A percentile compares a stretch with the other conserved stretches of the same genome.
Conservation (phyloP, 2,113 vertebrate genomes). For the Ptyas mucosa region DNA sequence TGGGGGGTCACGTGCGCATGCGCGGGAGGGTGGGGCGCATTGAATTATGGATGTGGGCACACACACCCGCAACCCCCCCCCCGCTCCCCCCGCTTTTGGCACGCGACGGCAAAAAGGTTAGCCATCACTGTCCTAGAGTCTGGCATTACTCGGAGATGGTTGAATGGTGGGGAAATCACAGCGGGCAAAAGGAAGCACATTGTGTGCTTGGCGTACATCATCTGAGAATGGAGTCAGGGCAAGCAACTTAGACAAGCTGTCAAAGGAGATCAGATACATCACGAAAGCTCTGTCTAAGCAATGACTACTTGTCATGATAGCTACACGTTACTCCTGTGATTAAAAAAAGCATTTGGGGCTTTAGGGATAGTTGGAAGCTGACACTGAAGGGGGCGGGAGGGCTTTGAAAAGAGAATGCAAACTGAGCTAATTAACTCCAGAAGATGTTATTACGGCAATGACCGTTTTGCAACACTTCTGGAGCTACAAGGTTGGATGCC, state of each 20-base stretch:
- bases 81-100: too few species aligned
- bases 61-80: too few species aligned
- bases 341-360: neutral
- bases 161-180: neutral
- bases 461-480: neutral
- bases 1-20: too few species aligned
- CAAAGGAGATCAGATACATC: neutral
- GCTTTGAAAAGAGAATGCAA: neutral
- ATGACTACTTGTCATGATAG: neutral
- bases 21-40: too few species aligned
- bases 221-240: neutral
- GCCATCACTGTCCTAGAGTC: neutral
- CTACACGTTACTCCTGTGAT: neutral
- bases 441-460: neutral
- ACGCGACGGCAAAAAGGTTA: too few species aligned
- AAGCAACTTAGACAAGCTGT: neutral
- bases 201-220: neutral
- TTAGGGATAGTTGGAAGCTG: neutral
- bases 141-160: neutral
- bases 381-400: neutral
- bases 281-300: neutral
- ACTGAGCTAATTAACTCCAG: neutral
- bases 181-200: neutral
- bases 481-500: neutral
- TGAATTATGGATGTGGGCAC: too few species aligned